Evolutionary conservation across 1,140 invertebrate species (phyloP).

Genomic region (Pteromalus puparum): DNA sequence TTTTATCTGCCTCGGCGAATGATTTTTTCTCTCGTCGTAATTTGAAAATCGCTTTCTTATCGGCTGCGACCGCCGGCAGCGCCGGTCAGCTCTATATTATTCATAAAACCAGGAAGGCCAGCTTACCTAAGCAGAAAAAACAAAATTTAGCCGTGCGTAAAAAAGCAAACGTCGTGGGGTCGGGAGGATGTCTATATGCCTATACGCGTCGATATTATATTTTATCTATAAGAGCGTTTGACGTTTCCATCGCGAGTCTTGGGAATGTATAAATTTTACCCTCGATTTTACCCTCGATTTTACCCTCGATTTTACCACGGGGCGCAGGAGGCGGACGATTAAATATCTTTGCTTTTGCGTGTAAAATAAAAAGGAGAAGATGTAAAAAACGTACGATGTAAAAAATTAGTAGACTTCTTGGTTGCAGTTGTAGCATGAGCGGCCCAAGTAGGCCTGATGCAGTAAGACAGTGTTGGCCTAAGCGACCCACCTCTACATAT

Average conservation of each 20-base stretch:
- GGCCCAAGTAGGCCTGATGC: too few relatives aligned
- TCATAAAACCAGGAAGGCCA: slow-evolving; percentile 17
- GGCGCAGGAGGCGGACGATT: background rate
- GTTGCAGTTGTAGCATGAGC: too few relatives aligned
- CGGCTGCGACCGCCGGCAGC: background rate
- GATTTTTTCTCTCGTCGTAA: slow-evolving; percentile 42
- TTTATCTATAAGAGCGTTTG: slow-evolving; percentile 18
- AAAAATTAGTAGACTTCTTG: too few relatives aligned
- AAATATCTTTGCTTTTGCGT: too few relatives aligned
- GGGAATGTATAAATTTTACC: slow-evolving; percentile 37
- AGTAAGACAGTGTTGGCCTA: too few relatives aligned
- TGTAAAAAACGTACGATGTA: too few relatives aligned
- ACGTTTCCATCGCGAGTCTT: slow-evolving; percentile 34
- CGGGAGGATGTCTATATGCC: background rate
- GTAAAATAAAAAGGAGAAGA: too few relatives aligned
- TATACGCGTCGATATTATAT: background rate
- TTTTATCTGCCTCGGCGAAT: slow-evolving; percentile 21
- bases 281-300: too few relatives aligned
- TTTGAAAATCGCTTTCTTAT: slow-evolving; percentile 46
- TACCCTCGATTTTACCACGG: too few relatives aligned
- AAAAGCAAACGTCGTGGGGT: slow-evolving; percentile 30
- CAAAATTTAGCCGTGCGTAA: slow-evolving; percentile 38
- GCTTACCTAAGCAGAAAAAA: slow-evolving; percentile 48
- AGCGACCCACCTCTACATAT: too few relatives aligned
- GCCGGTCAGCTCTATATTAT: slow-evolving; percentile 25